Percentiles rank a stretch among this genome's conserved stretches.
Evolutionary conservation across 2,888 invertebrate genomes (phyloP).

Genomic region (Cephonodes hylas): DNA sequence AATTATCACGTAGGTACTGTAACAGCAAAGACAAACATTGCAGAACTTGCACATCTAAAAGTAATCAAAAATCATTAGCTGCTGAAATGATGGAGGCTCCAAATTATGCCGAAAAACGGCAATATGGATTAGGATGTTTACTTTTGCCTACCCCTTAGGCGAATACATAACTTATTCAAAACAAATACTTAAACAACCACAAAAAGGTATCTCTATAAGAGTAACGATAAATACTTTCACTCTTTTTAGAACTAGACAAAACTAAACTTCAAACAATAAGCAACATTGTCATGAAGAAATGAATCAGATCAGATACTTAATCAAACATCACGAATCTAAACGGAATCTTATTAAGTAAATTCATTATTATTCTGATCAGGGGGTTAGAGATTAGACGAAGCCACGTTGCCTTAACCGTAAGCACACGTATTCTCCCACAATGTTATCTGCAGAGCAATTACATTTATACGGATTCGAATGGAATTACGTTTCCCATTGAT

Average conservation of each 20-base stretch:
- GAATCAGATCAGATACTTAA: neutral
- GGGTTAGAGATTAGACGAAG: neutral
- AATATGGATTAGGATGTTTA: too few relatives aligned
- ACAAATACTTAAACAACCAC: neutral
- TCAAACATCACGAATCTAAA: neutral
- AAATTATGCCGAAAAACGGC: too few relatives aligned
- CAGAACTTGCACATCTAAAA: too few relatives aligned
- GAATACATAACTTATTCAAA: neutral
- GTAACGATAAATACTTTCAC: neutral
- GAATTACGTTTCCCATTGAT: neutral
- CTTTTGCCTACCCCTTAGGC: too few relatives aligned
- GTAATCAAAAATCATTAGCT: too few relatives aligned
- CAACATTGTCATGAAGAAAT: neutral
- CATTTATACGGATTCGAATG: neutral
- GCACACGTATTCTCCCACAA: neutral
- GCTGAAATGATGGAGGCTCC: too few relatives aligned
- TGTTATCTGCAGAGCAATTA: neutral
- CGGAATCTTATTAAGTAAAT: neutral
- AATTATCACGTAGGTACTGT: neutral
- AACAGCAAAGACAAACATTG: too few relatives aligned
- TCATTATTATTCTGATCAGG: conserved; percentile 16
- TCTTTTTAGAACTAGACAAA: neutral
- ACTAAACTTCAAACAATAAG: neutral
- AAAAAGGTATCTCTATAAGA: too few relatives aligned
- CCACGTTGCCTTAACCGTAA: neutral